phyloP scores from a whole-genome alignment of 1,140 invertebrate species.

The Rhyzopertha dominica region DNA sequence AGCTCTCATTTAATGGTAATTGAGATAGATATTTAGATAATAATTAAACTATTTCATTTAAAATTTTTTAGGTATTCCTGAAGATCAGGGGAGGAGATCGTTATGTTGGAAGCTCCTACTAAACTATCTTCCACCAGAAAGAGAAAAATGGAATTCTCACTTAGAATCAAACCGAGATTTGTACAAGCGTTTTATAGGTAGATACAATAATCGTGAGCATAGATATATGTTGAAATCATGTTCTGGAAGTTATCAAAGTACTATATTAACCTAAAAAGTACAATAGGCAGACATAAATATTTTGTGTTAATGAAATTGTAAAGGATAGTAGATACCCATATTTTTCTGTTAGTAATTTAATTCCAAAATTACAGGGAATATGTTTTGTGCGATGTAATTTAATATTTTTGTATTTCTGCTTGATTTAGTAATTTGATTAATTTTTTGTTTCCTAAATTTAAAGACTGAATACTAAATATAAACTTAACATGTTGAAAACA shows the following conservation, averaged over 20 bases:
- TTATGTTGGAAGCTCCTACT: slow-evolving; percentile 79
- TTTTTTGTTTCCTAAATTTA: no score
- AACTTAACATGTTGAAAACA: no score
- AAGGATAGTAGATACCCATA: no score
- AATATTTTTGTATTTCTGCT: no score
- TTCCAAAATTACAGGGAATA: no score
- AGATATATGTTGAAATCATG: background rate
- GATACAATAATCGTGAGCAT: slow-evolving; percentile 29
- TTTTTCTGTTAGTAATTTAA: no score
- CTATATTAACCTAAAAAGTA: background rate
- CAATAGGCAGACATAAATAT: background rate
- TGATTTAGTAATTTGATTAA: no score
- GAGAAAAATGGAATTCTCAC: slow-evolving; percentile 58
- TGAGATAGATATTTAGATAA: background rate
- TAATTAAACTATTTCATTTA: slow-evolving; percentile 10
- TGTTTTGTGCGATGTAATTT: no score
- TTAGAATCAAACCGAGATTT: slow-evolving; percentile 66
- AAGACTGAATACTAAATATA: no score
- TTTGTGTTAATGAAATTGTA: slow-evolving; percentile 3
- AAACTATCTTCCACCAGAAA: slow-evolving; percentile 71
- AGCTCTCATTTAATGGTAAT: slow-evolving; percentile 72
- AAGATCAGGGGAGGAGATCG: slow-evolving; percentile 69
- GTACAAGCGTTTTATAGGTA: slow-evolving; percentile 81
- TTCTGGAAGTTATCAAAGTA: background rate
- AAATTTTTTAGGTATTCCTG: slow-evolving; percentile 66